A percentile compares a stretch with the other conserved stretches of the same genome.
Conservation (phyloP, 2,888 invertebrate genomes). For the Tenthredo amoena region DNA sequence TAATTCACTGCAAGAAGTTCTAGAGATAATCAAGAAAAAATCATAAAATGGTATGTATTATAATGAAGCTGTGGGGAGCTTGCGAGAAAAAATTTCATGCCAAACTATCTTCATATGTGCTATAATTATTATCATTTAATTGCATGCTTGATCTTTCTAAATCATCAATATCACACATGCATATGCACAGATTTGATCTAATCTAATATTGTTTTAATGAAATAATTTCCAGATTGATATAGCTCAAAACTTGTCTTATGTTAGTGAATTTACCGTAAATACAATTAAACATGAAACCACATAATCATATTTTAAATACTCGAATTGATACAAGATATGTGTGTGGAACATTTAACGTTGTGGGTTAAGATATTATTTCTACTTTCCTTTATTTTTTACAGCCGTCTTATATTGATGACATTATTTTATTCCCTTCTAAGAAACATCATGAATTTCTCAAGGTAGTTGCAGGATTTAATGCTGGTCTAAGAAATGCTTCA, state of each 20-base stretch:
- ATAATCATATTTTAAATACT: background rate
- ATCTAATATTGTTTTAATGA: background rate
- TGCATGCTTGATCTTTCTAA: conserved; percentile 23
- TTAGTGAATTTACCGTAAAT: background rate
- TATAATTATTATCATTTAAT: conserved; percentile 17
- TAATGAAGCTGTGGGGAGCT: conserved; percentile 25
- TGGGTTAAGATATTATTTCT: background rate
- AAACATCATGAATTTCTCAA: background rate
- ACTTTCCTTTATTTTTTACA: too few species aligned
- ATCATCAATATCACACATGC: background rate
- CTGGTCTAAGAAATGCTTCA: conserved; percentile 30
- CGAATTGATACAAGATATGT: background rate
- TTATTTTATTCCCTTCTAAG: background rate
- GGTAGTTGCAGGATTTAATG: background rate
- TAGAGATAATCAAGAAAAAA: conserved; percentile 51
- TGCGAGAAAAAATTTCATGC: conserved; percentile 43
- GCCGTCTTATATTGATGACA: background rate
- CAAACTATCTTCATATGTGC: conserved; percentile 23
- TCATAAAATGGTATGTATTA: conserved; percentile 50
- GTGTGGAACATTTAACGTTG: background rate
- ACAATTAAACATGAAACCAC: background rate
- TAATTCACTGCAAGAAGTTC: conserved; percentile 50
- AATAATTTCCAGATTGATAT: background rate
- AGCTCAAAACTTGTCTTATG: background rate
- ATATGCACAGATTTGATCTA: conserved; percentile 20